Evolutionary conservation across 30 jellyfish, hydroid and myxozoan genomes (phyloP), one percentile per base, ranked within the genome.

Genomic region (Aurelia sp.): DNA sequence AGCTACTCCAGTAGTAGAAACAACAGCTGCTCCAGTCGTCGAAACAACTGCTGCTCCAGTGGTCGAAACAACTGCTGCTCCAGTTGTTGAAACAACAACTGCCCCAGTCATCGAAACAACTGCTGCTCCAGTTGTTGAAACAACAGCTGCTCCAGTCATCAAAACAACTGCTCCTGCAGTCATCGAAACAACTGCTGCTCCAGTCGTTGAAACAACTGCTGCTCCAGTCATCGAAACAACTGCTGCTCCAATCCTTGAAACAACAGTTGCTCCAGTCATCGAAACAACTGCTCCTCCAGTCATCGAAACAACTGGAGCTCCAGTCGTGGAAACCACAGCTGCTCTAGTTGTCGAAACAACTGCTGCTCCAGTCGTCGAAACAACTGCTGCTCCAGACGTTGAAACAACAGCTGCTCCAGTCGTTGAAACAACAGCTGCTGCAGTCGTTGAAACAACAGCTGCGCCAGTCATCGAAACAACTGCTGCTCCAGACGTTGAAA

Each of bases 41-140:
- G 90, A 10, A 30, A 66, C 87, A 35, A 62, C 90, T 37, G 87
- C 70, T 30, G 72, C 73, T 27, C 73, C 85, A 9, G 83, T 20
- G 0, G 78, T 8, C 0, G 55, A 44, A 44, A 44, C 55, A 44
- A 44, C 55, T 44, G 55, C 55, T 44, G 55, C 55, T 65, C 63
- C 86, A 63, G 73, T 37, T 12, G 35, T 27, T 0, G 76, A 73
- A 17, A 27, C 90, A 18, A 33, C 86, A 0, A 41, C 71, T 17
- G 76, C 85, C 18, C 72, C 88, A 62, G 88, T 48, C 33, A 59
- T 61, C 2, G 73, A 74, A 61, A 62, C 78, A 9, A 77, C 88
- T 5, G 88, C 78, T 19, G 88, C 88, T 60, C 76, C 88, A 77
- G 81, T 65, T n/a, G 82, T 23, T 4, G 82, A 77, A 77, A 77